Conservation (phyloP, 2,797 vertebrate species). For the Ambastaia sidthimunki region DNA sequence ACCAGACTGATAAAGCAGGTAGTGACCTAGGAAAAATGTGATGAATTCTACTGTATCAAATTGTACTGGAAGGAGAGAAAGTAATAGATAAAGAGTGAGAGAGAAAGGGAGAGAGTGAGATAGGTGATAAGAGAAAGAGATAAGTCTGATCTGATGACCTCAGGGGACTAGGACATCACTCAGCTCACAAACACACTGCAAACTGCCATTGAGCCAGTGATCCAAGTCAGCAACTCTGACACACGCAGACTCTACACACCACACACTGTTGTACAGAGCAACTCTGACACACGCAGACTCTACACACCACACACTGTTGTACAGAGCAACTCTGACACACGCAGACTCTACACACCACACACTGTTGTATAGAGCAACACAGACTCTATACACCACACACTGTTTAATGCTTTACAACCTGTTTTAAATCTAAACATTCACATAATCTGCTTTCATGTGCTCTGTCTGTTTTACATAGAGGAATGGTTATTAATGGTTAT, state of each 20-base stretch:
- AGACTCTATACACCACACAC: neutral
- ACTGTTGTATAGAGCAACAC: neutral
- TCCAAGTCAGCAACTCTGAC: slow-evolving; percentile 49
- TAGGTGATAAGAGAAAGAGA: neutral
- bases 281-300: neutral
- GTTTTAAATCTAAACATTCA: neutral
- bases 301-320: neutral
- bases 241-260: neutral
- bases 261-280: neutral
- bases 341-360: neutral
- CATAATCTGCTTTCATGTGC: slow-evolving; percentile 2
- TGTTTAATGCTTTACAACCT: neutral
- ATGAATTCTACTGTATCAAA: slow-evolving; percentile 12
- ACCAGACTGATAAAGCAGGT: slow-evolving; percentile 16
- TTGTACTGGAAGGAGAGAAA: neutral
- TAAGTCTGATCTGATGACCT: slow-evolving; percentile 54
- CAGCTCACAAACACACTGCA: slow-evolving; percentile 45
- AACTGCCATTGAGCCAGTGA: slow-evolving; percentile 35
- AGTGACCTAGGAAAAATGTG: slow-evolving; percentile 38
- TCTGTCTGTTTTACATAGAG: slow-evolving; percentile 1
- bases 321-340: neutral
- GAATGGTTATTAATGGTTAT: neutral
- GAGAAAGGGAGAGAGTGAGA: neutral
- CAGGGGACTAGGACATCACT: slow-evolving; percentile 52
- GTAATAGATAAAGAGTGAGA: neutral